A percentile compares a stretch with the other conserved stretches of the same genome.
phyloP scores from a whole-genome alignment of 2,797 vertebrate genomes.

The Dromococcyx pavoninus region DNA sequence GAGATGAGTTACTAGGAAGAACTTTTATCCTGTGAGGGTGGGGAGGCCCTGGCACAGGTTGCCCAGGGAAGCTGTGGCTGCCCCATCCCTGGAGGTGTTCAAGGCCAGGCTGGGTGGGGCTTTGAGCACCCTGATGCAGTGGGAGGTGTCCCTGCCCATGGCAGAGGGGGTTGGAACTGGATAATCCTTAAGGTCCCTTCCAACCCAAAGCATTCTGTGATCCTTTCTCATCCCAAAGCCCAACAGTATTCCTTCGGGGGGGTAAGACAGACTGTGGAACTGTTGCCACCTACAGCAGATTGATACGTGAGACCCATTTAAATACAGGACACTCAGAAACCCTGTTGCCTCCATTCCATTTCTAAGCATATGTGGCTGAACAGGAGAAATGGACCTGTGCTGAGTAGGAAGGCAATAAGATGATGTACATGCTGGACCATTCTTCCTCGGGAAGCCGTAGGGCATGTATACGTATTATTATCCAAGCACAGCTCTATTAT shows the following conservation, averaged over 20 bases:
- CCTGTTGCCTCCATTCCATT: background rate
- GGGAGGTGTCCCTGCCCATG: too few species aligned
- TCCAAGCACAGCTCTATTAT: background rate
- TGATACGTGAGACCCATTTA: background rate
- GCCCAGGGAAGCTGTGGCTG: too few species aligned
- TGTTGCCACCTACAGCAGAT: background rate
- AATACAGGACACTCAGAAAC: background rate
- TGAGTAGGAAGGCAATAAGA: background rate
- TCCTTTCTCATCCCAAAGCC: background rate
- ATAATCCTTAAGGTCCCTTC: too few species aligned
- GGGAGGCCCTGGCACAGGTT: too few species aligned
- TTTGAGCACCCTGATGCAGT: too few species aligned
- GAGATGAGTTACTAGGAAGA: too few species aligned
- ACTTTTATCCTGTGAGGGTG: too few species aligned
- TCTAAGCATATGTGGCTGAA: background rate
- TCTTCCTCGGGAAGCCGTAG: background rate
- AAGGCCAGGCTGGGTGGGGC: too few species aligned
- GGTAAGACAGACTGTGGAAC: background rate
- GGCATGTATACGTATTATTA: background rate
- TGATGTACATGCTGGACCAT: background rate
- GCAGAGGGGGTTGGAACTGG: too few species aligned
- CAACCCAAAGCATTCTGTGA: too few species aligned
- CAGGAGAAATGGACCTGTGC: background rate
- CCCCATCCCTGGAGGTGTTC: too few species aligned
- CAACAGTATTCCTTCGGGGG: accelerated